phyloP scores from a whole-genome alignment of 1,140 invertebrate genomes.

The Drosophila nikananu region DNA sequence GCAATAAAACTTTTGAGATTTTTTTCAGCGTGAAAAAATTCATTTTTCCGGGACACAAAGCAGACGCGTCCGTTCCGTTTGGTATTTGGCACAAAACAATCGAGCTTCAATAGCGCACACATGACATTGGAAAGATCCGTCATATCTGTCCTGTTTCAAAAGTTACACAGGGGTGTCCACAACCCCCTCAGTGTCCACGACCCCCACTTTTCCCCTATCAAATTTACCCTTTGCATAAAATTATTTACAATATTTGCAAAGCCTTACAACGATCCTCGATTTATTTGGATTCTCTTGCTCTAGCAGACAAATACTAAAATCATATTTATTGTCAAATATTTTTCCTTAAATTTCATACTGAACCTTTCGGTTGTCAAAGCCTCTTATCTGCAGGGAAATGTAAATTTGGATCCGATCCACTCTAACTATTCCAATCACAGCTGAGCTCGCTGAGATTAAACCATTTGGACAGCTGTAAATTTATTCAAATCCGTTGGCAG shows the following conservation, averaged over 20 bases:
- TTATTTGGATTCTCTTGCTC: background rate
- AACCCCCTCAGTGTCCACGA: no score
- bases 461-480: constrained; percentile 27
- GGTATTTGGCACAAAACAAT: no score
- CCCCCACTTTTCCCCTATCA: no score
- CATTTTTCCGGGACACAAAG: no score
- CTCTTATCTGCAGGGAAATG: constrained; percentile 23
- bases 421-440: constrained; percentile 12
- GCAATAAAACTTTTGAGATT: no score
- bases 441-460: constrained; percentile 34
- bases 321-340: background rate
- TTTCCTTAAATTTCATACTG: background rate
- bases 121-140: no score
- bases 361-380: background rate
- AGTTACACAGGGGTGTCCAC: no score
- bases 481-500: constrained; percentile 40
- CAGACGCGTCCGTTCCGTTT: no score
- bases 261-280: background rate
- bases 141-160: no score
- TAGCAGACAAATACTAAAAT: background rate
- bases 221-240: background rate
- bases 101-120: no score
- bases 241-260: background rate
- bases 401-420: background rate
- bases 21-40: no score